These are phyloP conservation scores for Diadumene lineata DNA, from an alignment of 92 coral and sea anemone species.

Conservation along the genomic window DNA sequence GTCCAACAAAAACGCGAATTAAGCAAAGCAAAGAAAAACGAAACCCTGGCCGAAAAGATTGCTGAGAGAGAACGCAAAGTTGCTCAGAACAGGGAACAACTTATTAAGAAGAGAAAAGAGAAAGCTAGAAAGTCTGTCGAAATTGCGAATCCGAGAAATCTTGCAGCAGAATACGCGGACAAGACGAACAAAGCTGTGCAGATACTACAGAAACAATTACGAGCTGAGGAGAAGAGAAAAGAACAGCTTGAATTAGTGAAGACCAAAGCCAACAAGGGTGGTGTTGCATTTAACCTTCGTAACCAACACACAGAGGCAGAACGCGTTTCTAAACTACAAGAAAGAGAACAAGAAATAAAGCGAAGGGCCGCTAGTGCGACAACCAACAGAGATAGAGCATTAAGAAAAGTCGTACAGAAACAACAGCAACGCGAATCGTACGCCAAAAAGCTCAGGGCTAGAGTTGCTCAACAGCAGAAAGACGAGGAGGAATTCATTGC, in stretches of 20 bases:
- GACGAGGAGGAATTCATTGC: slow-evolving; percentile 1
- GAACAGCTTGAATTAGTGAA: slow-evolving; percentile 10
- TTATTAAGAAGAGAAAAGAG: not conserved
- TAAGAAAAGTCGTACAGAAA: slow-evolving; percentile 9
- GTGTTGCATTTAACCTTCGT: not conserved
- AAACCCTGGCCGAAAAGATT: slow-evolving; percentile 2
- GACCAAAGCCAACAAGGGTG: slow-evolving; percentile 4
- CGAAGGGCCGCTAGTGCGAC: not conserved
- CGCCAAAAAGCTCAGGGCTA: slow-evolving; percentile 13
- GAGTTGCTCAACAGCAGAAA: slow-evolving; percentile 8
- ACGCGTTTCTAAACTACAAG: slow-evolving; percentile 6
- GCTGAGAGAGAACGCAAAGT: not conserved
- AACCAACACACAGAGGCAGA: not conserved
- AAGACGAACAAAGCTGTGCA: not conserved
- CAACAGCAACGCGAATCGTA: not conserved
- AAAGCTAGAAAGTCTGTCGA: not conserved
- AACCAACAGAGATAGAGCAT: slow-evolving; percentile 21
- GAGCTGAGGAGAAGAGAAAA: slow-evolving; percentile 11
- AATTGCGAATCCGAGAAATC: not conserved
- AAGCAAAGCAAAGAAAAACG: not conserved
- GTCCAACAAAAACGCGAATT: too few relatives aligned
- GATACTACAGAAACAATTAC: too few relatives aligned
- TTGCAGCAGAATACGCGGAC: not conserved
- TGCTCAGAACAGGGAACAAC: not conserved
- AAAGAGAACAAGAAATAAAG: not conserved